Base-by-base conservation (phyloP, 2,888 invertebrate species). In the Drosophila paucipuncta region DNA sequence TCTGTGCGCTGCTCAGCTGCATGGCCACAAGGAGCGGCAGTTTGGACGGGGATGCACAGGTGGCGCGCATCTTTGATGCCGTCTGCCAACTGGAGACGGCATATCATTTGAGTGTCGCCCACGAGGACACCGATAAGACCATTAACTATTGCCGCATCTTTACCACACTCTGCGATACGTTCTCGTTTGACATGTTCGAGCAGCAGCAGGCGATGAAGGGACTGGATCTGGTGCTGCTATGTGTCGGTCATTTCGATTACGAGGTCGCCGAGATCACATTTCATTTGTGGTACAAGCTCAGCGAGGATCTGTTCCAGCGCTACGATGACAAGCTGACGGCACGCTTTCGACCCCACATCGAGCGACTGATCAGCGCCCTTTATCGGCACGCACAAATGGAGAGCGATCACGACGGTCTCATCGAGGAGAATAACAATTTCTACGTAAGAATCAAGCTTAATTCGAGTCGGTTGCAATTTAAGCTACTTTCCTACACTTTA, bases 241-340 rank as follows among this genome's bases (percentile, higher is more conserved):
- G 99, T 94, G 97, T 98, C 13, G 98, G 98, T 0, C 99, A 99
- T 94, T 98, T 99, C 93, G 99, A 99, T 93, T 99, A 98, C 94
- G 98, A 99, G 95, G 98, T 98, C 86, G 96, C 96, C 39, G 96
- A 96, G 92, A 97, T 99, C 82, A 98, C 99, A 2, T 99, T 99
- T 92, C 97, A 98, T 93, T 95, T 99, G 70, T 99, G 99, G 99
- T 99, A 98, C 94, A 95, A 97, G 33, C 94, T 99, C 41, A 98
- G 99, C 6, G 99, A 99, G 94, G 97, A 97, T 89, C 94, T 99
- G 6, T 99, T 99, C 93, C 97, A 97, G 86, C 96, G 96, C 80
- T 97, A 98, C 92, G 96, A 96, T 88, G 96, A 97, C 84, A 95
- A 96, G 0, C 92, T 98, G n/a, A 97, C 97, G 2, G 95, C 95